Evolutionary conservation across 2,113 vertebrate genomes (phyloP).

Genomic region (Harpagus bidentatus): DNA sequence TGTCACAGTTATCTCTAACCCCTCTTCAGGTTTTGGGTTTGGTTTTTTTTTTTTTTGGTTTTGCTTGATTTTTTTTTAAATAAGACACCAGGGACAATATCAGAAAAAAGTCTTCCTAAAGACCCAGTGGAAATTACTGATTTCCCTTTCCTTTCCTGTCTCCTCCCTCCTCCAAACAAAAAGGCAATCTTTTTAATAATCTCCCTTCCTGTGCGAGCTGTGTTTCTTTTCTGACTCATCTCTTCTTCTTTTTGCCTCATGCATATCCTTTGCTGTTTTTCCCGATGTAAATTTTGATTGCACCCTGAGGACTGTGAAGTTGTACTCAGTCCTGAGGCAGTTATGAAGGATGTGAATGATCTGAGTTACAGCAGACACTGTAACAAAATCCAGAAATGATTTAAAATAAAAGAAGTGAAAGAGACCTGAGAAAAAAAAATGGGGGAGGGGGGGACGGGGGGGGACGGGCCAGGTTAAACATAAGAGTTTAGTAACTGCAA

Average conservation of each 20-base stretch:
- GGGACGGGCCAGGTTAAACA: background rate
- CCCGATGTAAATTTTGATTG: background rate
- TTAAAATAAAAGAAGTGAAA: background rate
- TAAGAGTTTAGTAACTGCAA: background rate
- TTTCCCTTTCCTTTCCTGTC: background rate
- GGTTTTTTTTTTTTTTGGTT: background rate
- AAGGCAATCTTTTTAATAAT: background rate
- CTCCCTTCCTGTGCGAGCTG: background rate
- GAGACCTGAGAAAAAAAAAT: accelerated
- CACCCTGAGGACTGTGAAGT: background rate
- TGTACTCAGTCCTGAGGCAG: background rate
- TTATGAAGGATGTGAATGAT: background rate
- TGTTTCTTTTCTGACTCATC: background rate
- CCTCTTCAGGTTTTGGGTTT: no score
- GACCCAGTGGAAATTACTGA: background rate
- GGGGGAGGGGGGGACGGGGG: no score
- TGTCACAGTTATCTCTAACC: background rate
- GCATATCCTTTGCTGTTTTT: background rate
- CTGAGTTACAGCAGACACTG: background rate
- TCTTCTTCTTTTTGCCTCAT: background rate
- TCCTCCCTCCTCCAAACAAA: background rate
- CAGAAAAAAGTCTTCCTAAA: background rate
- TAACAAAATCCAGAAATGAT: background rate
- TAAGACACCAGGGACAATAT: background rate
- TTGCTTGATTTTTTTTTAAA: background rate